Conservation (phyloP, 92 coral and sea anemone genomes). For the Epizoanthus ramosus region DNA sequence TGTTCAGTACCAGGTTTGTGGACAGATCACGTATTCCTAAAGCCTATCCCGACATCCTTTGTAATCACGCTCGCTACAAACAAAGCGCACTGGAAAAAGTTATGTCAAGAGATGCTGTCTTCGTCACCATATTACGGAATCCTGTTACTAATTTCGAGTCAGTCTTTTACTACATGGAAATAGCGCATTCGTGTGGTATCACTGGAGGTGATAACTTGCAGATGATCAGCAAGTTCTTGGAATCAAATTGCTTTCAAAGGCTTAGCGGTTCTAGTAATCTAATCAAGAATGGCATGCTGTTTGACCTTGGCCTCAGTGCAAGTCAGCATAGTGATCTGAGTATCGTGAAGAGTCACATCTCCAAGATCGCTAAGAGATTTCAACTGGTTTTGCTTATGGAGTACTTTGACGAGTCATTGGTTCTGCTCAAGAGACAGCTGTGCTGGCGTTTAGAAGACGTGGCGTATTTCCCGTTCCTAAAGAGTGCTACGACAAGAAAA, state of each 20-base stretch:
- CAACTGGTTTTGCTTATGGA: slow-evolving; percentile 81
- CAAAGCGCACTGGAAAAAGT: slow-evolving; percentile 67
- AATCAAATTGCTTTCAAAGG: slow-evolving; percentile 65
- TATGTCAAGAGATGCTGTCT: slow-evolving; percentile 81
- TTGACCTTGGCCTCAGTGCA: slow-evolving; percentile 81
- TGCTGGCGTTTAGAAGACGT: slow-evolving; percentile 87
- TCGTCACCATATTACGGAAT: slow-evolving; percentile 89
- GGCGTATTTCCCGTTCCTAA: slow-evolving; percentile 73
- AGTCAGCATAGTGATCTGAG: slow-evolving; percentile 57
- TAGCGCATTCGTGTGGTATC: slow-evolving; percentile 77
- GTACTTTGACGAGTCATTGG: slow-evolving; percentile 84
- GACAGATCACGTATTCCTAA: slow-evolving; percentile 25
- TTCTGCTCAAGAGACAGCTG: slow-evolving; percentile 76
- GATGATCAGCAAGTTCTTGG: slow-evolving; percentile 68
- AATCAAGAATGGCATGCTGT: slow-evolving; percentile 89
- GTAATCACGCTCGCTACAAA: slow-evolving; percentile 90
- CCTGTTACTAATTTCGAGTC: slow-evolving; percentile 91
- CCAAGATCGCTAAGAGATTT: slow-evolving; percentile 63
- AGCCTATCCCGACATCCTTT: slow-evolving; percentile 75
- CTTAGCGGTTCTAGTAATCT: slow-evolving; percentile 73
- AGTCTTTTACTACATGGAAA: slow-evolving; percentile 86
- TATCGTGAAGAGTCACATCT: slow-evolving; percentile 46
- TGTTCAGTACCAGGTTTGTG: slow-evolving; percentile 4
- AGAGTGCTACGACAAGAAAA: slow-evolving; percentile 54
- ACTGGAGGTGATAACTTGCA: slow-evolving; percentile 69